These are phyloP conservation scores for Panthera leo DNA, from an alignment of 2,113 vertebrate genomes.

Conservation along the genomic window DNA sequence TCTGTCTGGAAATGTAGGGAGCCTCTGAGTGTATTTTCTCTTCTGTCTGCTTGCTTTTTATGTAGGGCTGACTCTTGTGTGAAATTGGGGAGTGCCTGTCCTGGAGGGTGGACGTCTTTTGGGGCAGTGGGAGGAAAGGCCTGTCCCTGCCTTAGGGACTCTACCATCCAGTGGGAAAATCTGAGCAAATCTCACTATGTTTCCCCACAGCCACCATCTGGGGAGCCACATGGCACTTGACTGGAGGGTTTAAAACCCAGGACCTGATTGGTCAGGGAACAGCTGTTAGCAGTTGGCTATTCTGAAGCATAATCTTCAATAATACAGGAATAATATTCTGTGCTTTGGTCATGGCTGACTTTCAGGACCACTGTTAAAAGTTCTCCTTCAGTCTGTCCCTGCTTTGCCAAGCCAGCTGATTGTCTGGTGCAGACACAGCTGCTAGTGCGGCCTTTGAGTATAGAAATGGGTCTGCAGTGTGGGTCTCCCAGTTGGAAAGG, in stretches of 20 bases:
- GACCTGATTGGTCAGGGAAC: background rate
- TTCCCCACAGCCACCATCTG: background rate
- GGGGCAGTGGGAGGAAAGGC: background rate
- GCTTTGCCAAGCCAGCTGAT: background rate
- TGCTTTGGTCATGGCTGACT: background rate
- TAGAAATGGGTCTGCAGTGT: background rate
- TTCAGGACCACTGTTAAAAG: background rate
- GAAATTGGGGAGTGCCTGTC: background rate
- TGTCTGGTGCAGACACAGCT: background rate
- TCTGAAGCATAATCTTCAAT: background rate
- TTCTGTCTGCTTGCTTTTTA: background rate
- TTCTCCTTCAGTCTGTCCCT: background rate
- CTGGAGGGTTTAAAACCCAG: constrained; percentile 19
- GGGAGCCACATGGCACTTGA: constrained; percentile 7
- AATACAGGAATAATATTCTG: background rate
- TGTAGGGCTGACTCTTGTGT: background rate
- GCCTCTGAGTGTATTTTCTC: background rate
- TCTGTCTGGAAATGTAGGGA: background rate
- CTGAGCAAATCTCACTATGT: background rate
- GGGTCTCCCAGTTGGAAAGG: background rate
- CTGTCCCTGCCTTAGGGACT: background rate
- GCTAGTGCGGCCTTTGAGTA: background rate
- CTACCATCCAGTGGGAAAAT: background rate
- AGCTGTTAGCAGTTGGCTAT: background rate
- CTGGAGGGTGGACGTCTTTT: background rate